Base-by-base conservation (phyloP, 2,888 invertebrate species). In the Noctua janthe region DNA sequence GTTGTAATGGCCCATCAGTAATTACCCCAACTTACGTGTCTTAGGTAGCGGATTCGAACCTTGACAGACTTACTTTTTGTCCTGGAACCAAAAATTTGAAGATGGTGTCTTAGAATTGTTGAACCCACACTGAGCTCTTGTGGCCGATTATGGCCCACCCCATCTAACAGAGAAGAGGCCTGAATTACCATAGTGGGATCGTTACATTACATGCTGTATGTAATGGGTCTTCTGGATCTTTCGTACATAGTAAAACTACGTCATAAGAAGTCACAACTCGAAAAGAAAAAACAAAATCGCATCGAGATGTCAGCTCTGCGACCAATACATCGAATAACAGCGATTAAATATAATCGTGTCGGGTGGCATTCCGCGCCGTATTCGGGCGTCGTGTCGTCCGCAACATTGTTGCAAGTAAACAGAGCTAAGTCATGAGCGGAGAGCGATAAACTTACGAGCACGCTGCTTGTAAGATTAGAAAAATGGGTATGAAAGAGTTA, bases 341-440 rank as follows among this genome's bases (percentile, higher is more conserved):
- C 88, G 90, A 91, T 92, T 91, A 91, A 89, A 90, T 90, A 88
- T 88, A 91, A 90, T 91, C 90, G 86, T 82, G 87, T 86, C 90
- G 89, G 90, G 90, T 91, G 90, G 89, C 93, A 94, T 93, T 92
- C 91, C 91, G 85, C 83, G 81, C 94, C 94, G 88, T 92, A 91
- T 91, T 91, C 84, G 90, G 89, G 74, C 85, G 89, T 83, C 82
- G 88, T 86, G 90, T 87, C 84, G 69, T 73, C 23, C 81, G 93
- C 93, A 92, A 94, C 94, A 91, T 80, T 90, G 94, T 94, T 94
- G 94, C 94, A 88, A 72, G 80, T 82, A 87, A 89, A 88, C 89
- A 84, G 85, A 81, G 59, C 71, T 64, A 89, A 91, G 86, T 56
- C 71, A 91, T 72, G 74, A 87, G 88, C 84, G 84, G 23, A 1